Conservation (phyloP, 1,140 invertebrate species). For the Drosophila mayri region DNA sequence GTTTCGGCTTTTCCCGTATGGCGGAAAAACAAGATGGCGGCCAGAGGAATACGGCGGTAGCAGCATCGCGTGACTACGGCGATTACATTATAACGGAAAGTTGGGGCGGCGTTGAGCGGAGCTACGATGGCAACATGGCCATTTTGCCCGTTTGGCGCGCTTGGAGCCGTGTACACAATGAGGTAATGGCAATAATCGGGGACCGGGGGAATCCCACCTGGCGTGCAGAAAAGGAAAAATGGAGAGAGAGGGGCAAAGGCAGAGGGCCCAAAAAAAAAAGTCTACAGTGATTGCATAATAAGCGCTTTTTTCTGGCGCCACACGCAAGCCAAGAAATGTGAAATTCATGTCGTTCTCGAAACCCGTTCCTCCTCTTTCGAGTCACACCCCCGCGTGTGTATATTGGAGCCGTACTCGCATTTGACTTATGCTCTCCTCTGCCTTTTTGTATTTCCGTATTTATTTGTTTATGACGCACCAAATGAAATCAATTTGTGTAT, state of each 20-base stretch:
- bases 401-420: constrained; percentile 24
- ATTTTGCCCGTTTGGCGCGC: constrained; percentile 84
- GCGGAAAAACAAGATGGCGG: constrained; percentile 73
- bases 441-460: constrained; percentile 38
- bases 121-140: constrained; percentile 84
- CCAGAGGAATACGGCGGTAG: constrained; percentile 27
- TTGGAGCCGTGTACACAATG: constrained; percentile 84
- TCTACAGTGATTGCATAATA: constrained; percentile 82
- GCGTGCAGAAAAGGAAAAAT: constrained; percentile 61
- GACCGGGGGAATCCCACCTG: constrained; percentile 57
- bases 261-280: constrained; percentile 43
- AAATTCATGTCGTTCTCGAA: constrained; percentile 61
- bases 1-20: constrained; percentile 27
- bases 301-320: constrained; percentile 76
- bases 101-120: constrained; percentile 83
- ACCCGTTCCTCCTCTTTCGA: constrained; percentile 14
- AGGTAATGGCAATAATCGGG: constrained; percentile 67
- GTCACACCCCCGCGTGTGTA: constrained; percentile 9
- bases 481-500: constrained; percentile 71
- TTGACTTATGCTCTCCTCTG: constrained; percentile 56
- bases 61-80: constrained; percentile 84
- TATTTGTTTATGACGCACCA: constrained; percentile 61
- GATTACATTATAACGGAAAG: constrained; percentile 85
- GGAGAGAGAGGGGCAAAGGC: constrained; percentile 2
- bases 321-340: constrained; percentile 76